These are phyloP conservation scores for Eurystomus gularis DNA, from an alignment of 2,113 vertebrate species.

Conservation along the genomic window DNA sequence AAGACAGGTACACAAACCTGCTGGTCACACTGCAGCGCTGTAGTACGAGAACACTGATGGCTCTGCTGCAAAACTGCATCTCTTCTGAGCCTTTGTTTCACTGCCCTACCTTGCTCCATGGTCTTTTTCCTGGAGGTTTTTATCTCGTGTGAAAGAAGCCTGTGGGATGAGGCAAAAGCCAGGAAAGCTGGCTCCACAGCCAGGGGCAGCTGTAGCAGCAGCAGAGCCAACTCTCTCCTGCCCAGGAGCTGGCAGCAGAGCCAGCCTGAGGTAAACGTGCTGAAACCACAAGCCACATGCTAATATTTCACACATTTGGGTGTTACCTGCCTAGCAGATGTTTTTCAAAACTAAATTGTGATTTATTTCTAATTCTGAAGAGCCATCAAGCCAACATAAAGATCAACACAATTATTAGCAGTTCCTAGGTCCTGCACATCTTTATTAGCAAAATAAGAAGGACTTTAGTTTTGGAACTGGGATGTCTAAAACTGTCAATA, in stretches of 20 bases:
- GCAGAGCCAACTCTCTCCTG: background rate
- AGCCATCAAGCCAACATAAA: background rate
- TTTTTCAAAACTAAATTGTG: background rate
- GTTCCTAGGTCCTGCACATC: background rate
- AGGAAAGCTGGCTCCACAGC: background rate
- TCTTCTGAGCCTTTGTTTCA: background rate
- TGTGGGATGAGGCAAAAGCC: background rate
- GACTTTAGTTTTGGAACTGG: background rate
- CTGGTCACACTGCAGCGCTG: background rate
- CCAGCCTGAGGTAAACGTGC: background rate
- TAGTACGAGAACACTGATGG: fast-evolving
- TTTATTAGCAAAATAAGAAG: background rate
- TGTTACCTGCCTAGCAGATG: background rate
- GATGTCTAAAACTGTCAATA: background rate
- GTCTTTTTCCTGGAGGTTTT: background rate
- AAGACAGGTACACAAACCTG: background rate
- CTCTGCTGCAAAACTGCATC: background rate
- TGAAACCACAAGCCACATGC: background rate
- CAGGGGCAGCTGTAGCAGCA: background rate
- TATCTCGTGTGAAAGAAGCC: background rate
- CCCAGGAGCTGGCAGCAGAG: background rate
- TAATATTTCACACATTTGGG: background rate
- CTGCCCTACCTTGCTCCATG: background rate
- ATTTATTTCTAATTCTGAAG: background rate
- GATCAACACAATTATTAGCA: background rate